These are phyloP conservation scores for Cyprinus carpio DNA, from an alignment of 2,113 vertebrate genomes.

Conservation along the genomic window DNA sequence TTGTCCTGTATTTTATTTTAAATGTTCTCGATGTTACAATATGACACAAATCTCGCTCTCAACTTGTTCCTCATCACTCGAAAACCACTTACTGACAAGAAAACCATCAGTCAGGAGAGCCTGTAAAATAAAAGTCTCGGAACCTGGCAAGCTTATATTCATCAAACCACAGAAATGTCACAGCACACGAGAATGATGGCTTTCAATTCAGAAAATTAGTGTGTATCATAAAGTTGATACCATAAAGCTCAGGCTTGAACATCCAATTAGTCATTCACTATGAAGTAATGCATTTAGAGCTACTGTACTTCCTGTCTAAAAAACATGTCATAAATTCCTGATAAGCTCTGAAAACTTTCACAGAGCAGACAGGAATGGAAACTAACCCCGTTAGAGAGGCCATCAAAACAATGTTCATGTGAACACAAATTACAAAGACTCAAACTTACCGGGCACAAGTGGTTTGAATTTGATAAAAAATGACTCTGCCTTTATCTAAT, in stretches of 20 bases:
- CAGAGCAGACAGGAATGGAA: background rate
- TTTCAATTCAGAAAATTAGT: background rate
- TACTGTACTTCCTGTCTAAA: conserved; percentile 50
- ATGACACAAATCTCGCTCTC: conserved; percentile 14
- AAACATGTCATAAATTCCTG: conserved; percentile 41
- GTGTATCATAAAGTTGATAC: conserved; percentile 1
- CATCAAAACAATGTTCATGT: conserved; percentile 21
- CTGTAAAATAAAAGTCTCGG: conserved; percentile 6
- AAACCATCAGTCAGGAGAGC: background rate
- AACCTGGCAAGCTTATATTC: background rate
- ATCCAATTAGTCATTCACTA: conserved; percentile 1
- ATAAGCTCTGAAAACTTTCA: conserved; percentile 18
- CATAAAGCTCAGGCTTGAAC: background rate
- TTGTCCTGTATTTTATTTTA: background rate
- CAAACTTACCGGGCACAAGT: conserved; percentile 39
- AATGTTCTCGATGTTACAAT: background rate
- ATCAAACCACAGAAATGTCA: conserved; percentile 9
- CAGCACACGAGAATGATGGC: background rate
- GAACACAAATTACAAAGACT: conserved; percentile 20
- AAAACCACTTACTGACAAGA: conserved; percentile 30
- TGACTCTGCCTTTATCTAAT: conserved; percentile 20
- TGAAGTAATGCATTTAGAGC: conserved; percentile 26
- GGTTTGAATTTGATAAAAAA: conserved; percentile 32
- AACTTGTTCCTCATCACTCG: conserved; percentile 21
- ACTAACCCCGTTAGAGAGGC: conserved; percentile 5